Conservation (phyloP, 2,797 vertebrate genomes). For the Neomorphus geoffroyi region DNA sequence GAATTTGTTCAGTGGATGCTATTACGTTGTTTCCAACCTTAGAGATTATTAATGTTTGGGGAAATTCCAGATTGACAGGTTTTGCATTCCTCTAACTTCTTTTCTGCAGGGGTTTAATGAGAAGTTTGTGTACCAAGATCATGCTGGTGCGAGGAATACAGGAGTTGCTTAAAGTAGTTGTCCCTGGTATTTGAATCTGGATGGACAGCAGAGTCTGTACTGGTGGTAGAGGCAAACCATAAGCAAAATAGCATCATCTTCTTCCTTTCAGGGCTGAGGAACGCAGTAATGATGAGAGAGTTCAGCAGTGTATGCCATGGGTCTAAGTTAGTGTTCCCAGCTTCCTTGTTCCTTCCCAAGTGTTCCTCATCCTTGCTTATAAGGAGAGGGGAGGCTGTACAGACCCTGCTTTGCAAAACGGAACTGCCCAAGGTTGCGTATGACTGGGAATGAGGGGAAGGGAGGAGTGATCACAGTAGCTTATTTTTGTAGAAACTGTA, state of each 20-base stretch:
- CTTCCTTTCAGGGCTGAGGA: not conserved
- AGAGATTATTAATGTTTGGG: not conserved
- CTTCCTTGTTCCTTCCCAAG: too few relatives aligned
- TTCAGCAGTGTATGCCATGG: not conserved
- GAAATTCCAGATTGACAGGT: not conserved
- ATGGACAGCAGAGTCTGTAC: not conserved
- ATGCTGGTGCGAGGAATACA: not conserved
- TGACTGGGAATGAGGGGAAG: not conserved
- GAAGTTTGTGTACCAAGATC: not conserved
- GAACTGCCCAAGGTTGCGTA: fast-evolving
- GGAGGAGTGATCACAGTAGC: not conserved
- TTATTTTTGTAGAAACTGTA: not conserved
- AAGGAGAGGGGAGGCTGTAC: not conserved
- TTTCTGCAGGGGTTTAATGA: not conserved
- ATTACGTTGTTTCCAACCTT: not conserved
- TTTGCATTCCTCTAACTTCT: not conserved
- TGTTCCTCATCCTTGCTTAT: not conserved
- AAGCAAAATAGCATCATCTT: not conserved
- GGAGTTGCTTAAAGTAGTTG: not conserved
- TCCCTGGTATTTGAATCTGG: not conserved
- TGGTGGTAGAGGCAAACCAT: not conserved
- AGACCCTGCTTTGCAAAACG: not conserved
- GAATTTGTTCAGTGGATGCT: not conserved
- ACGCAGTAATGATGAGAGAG: not conserved
- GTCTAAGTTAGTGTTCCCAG: not conserved